Percentiles rank a stretch among this genome's conserved stretches.
Evolutionary conservation across 2,113 vertebrate species (phyloP).

Genomic region (Pelusios castaneus): DNA sequence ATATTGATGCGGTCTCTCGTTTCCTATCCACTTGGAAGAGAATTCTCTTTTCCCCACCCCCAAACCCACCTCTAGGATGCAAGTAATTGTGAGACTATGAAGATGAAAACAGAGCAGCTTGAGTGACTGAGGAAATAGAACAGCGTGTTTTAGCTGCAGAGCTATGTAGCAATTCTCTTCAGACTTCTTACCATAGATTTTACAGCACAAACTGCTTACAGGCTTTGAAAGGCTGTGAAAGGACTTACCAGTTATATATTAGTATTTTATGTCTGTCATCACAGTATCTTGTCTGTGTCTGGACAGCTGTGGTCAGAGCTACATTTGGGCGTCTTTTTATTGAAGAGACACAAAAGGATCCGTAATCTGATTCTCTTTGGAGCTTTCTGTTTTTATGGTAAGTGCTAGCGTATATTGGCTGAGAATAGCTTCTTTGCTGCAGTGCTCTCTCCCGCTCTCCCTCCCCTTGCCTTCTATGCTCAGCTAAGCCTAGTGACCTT

Average conservation of each 20-base stretch:
- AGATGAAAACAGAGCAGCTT: conserved; percentile 58
- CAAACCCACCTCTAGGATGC: conserved; percentile 56
- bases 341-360: conserved; percentile 65
- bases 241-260: conserved; percentile 30
- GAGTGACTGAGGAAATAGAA: conserved; percentile 54
- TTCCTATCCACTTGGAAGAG: conserved; percentile 71
- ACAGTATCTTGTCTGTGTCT: conserved; percentile 54
- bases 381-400: conserved; percentile 88
- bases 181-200: conserved; percentile 62
- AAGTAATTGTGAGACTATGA: conserved; percentile 57
- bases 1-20: conserved; percentile 75
- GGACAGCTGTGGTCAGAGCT: conserved; percentile 55
- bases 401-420: conserved; percentile 80
- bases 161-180: conserved; percentile 63
- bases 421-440: conserved; percentile 79
- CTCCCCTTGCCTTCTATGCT: conserved; percentile 21
- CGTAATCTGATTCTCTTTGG: conserved; percentile 75
- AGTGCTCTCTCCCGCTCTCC: conserved; percentile 65
- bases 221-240: conserved; percentile 53
- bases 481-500: conserved; percentile 78
- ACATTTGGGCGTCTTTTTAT: conserved; percentile 64
- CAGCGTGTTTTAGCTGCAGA: conserved; percentile 62
- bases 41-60: conserved; percentile 45
- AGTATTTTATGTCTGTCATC: conserved; percentile 33
- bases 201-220: conserved; percentile 71